Percentiles rank a stretch among this genome's conserved stretches.
Evolutionary conservation across 2,797 vertebrate species (phyloP).

Genomic region (Gymnopithys bicolor): DNA sequence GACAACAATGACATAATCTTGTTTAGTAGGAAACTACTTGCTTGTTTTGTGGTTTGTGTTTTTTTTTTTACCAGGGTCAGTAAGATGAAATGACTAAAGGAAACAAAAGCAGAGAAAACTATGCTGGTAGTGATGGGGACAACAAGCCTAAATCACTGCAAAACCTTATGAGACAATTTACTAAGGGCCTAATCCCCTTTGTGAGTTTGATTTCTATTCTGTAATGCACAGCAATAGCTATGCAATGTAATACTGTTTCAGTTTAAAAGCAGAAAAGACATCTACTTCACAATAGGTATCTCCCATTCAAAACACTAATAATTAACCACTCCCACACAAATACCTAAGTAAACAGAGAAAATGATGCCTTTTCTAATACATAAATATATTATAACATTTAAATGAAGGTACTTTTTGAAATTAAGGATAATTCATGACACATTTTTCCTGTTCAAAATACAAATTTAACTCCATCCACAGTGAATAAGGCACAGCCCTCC

Average conservation of each 20-base stretch:
- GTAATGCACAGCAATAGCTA: background rate
- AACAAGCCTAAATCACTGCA: background rate
- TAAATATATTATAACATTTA: background rate
- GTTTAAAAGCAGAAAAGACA: background rate
- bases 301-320: background rate
- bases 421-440: background rate
- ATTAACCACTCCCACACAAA: background rate
- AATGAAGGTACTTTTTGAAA: background rate
- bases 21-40: background rate
- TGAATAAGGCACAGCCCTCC: background rate
- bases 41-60: background rate
- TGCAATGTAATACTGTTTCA: background rate
- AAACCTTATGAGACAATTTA: background rate
- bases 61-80: rapidly evolving
- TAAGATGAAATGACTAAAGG: background rate
- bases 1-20: background rate
- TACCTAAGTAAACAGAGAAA: background rate
- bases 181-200: background rate
- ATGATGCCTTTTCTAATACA: background rate
- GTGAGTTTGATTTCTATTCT: background rate
- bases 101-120: background rate
- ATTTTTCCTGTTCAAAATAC: background rate
- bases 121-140: background rate
- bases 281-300: background rate
- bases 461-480: background rate